Evolutionary conservation across 2,113 vertebrate species (phyloP).

Genomic region (Herpetotheres cachinnans): DNA sequence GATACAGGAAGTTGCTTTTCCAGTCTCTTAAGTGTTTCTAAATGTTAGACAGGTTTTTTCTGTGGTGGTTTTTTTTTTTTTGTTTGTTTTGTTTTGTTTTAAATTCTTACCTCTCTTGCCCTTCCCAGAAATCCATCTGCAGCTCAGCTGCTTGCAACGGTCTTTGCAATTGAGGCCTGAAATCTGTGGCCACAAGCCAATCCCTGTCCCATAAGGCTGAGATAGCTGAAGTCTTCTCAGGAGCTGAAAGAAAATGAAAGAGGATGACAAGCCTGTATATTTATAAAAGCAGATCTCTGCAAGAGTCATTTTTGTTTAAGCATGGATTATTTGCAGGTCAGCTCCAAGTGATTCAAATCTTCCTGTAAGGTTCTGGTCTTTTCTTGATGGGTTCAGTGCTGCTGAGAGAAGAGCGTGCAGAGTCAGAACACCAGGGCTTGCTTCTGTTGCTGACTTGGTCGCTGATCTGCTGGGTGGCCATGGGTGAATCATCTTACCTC

Average conservation of each 20-base stretch:
- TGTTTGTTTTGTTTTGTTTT: too few species aligned
- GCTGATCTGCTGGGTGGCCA: neutral
- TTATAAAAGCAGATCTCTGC: neutral
- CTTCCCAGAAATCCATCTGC: conserved; percentile 22
- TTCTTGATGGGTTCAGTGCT: neutral
- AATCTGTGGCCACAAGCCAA: conserved; percentile 14
- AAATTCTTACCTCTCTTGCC: neutral
- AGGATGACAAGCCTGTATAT: neutral
- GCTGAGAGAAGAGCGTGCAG: neutral
- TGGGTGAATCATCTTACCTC: neutral
- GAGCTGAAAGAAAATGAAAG: neutral
- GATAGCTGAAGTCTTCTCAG: neutral
- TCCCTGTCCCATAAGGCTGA: neutral
- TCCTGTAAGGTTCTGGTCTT: neutral
- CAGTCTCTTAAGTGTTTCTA: conserved; percentile 7
- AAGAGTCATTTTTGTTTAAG: neutral
- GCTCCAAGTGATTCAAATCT: neutral
- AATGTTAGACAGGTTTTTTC: neutral
- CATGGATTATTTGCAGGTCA: neutral
- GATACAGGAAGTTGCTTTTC: conserved; percentile 43
- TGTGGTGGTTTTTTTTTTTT: too few species aligned
- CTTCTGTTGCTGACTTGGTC: neutral
- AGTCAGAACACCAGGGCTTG: neutral
- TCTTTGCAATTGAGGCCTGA: neutral
- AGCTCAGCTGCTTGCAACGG: conserved; percentile 27